A percentile compares a stretch with the other conserved stretches of the same genome.
Evolutionary conservation across 2,113 vertebrate genomes (phyloP).

Genomic region (Pholis gunnellus): DNA sequence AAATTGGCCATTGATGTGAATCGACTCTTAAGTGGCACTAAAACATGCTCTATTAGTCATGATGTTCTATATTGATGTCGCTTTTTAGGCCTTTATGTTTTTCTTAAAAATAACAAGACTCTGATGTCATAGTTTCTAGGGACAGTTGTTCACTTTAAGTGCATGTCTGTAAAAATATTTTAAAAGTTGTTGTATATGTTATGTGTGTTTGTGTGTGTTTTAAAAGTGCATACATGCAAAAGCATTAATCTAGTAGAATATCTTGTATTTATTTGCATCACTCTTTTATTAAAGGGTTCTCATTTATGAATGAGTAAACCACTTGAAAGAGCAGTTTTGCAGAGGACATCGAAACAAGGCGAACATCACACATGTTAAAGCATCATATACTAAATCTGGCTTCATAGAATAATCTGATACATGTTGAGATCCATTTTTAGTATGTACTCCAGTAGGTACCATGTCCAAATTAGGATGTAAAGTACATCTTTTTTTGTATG

Average conservation of each 20-base stretch:
- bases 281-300: not conserved
- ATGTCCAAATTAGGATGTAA: not conserved
- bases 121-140: constrained; percentile 27
- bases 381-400: not conserved
- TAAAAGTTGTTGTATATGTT: constrained; percentile 8
- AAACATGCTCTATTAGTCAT: constrained; percentile 28
- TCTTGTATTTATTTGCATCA: constrained; percentile 19
- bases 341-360: not conserved
- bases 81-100: constrained; percentile 34
- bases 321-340: not conserved
- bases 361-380: not conserved
- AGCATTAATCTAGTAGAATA: not conserved
- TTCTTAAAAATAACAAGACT: constrained; percentile 31
- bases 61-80: not conserved
- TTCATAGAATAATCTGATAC: not conserved
- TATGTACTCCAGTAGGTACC: not conserved
- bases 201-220: not conserved
- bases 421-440: not conserved
- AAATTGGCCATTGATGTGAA: constrained; percentile 36
- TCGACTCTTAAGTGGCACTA: constrained; percentile 13
- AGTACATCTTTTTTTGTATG: not conserved
- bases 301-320: not conserved
- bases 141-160: constrained; percentile 15
- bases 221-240: not conserved
- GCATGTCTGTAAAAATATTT: not conserved